Conservation (phyloP, 1,140 invertebrate genomes). For the Psix sp. region DNA sequence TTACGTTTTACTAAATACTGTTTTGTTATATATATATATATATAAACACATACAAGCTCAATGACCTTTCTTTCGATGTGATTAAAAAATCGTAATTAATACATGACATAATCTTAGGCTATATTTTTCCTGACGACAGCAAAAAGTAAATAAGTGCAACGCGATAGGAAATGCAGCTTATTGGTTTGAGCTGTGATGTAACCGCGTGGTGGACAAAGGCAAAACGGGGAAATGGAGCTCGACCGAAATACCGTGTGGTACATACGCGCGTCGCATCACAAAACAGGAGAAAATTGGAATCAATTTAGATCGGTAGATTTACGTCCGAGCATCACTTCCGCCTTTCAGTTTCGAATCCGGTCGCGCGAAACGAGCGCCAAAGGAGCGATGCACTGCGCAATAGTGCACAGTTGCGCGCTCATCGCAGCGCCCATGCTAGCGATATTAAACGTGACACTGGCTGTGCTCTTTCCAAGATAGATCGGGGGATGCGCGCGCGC, state of each 20-base stretch:
- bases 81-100: too few species aligned
- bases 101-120: too few species aligned
- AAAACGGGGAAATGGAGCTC: conserved; percentile 15
- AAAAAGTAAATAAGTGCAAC: not conserved
- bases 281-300: conserved; percentile 50
- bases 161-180: not conserved
- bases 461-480: conserved; percentile 29
- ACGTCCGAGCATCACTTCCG: conserved; percentile 42
- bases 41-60: too few species aligned
- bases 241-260: conserved; percentile 33
- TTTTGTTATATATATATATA: too few species aligned
- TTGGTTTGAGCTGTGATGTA: not conserved
- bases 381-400: conserved; percentile 48
- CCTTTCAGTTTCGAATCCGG: conserved; percentile 61
- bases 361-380: conserved; percentile 53
- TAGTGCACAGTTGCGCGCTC: conserved; percentile 48
- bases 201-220: not conserved
- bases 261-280: conserved; percentile 45
- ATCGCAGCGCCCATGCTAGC: conserved; percentile 34
- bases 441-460: conserved; percentile 51
- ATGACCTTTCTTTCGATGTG: too few species aligned
- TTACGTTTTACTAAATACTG: too few species aligned
- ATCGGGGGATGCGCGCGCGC: too few species aligned
- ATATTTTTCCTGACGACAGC: too few species aligned
- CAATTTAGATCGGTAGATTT: conserved; percentile 44